Conservation (phyloP, 2,113 vertebrate genomes). For the Urocolius indicus region DNA sequence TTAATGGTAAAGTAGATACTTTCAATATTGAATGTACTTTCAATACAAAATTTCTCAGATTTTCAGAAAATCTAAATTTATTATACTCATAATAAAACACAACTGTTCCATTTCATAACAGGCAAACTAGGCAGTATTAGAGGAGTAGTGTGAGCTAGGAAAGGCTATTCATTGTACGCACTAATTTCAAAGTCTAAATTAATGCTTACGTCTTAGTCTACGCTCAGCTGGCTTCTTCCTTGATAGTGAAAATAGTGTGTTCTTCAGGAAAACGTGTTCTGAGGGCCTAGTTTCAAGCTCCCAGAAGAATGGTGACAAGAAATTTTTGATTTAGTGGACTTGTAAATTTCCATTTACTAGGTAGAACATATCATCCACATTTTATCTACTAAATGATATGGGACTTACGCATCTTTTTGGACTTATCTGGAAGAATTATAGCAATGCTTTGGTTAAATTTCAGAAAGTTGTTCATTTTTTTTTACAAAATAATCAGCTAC, state of each 20-base stretch:
- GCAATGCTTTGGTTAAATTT: not conserved
- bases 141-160: not conserved
- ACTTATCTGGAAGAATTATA: not conserved
- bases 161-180: not conserved
- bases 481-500: not conserved
- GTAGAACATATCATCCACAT: not conserved
- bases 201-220: not conserved
- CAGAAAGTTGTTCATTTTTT: not conserved
- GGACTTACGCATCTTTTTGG: not conserved
- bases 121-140: not conserved
- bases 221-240: not conserved
- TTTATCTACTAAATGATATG: not conserved
- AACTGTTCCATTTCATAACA: not conserved
- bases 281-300: not conserved
- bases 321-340: not conserved
- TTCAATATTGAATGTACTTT: not conserved
- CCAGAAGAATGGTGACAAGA: not conserved
- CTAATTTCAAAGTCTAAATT: not conserved
- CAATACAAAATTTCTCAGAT: not conserved
- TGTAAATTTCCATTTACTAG: not conserved
- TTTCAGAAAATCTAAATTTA: not conserved
- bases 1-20: not conserved
- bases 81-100: not conserved
- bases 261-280: not conserved
- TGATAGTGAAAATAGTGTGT: fast-evolving